Evolutionary conservation across 2,888 invertebrate species (phyloP).

Genomic region (Drosophila anomalata): DNA sequence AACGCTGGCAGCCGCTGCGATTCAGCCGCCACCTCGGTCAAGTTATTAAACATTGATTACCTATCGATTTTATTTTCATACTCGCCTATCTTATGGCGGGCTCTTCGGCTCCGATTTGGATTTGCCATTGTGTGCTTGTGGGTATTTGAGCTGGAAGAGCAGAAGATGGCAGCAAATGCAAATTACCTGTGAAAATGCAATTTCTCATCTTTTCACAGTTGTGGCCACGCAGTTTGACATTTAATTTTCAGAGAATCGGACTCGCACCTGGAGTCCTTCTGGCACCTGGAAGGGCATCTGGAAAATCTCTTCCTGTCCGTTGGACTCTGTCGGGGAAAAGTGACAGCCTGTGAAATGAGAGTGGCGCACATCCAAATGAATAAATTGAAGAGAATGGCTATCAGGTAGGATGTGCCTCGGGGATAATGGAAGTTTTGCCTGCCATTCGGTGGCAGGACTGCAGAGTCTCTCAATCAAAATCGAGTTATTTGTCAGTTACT

Average conservation of each 20-base stretch:
- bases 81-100: slow-evolving; percentile 1
- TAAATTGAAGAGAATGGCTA: slow-evolving; percentile 22
- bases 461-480: slow-evolving; percentile 31
- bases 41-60: slow-evolving; percentile 55
- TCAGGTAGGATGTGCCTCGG: not conserved
- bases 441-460: slow-evolving; percentile 13
- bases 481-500: slow-evolving; percentile 36
- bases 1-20: slow-evolving; percentile 19
- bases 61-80: slow-evolving; percentile 58
- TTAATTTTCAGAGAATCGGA: slow-evolving; percentile 50
- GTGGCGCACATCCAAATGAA: slow-evolving; percentile 14
- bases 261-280: slow-evolving; percentile 7
- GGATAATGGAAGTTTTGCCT: slow-evolving; percentile 14
- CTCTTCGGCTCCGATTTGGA: slow-evolving; percentile 14
- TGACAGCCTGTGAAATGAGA: slow-evolving; percentile 55
- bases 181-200: slow-evolving; percentile 68
- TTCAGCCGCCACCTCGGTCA: slow-evolving; percentile 4
- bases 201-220: slow-evolving; percentile 59
- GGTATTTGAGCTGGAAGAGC: slow-evolving; percentile 50
- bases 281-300: slow-evolving; percentile 10
- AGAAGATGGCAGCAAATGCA: slow-evolving; percentile 24
- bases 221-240: slow-evolving; percentile 60
- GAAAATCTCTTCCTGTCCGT: slow-evolving; percentile 18
- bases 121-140: not conserved
- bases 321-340: slow-evolving; percentile 14